phyloP scores from a whole-genome alignment of 1,140 invertebrate species.

The Calycopis cecrops region DNA sequence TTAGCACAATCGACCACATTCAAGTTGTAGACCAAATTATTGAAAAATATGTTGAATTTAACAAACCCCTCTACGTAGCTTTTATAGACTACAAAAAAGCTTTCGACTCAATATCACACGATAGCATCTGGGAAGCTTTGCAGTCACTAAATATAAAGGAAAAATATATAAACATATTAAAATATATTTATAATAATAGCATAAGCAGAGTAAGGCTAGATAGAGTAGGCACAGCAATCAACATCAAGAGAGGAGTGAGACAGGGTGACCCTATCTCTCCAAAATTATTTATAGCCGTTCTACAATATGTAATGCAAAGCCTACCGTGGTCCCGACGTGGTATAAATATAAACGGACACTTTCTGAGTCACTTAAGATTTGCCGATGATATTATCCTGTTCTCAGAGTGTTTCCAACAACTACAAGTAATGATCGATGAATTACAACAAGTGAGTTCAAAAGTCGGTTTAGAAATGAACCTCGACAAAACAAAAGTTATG shows the following conservation, averaged over 20 bases:
- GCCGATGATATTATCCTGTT: no score
- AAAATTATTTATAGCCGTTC: slow-evolving; percentile 25
- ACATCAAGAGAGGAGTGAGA: slow-evolving; percentile 24
- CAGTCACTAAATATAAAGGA: slow-evolving; percentile 14
- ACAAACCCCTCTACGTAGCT: not conserved
- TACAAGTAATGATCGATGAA: no score
- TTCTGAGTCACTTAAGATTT: no score
- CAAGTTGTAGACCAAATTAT: not conserved
- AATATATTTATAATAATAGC: slow-evolving; percentile 21
- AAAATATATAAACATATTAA: slow-evolving; percentile 26
- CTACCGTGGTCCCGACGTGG: no score
- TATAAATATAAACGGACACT: no score
- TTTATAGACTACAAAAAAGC: not conserved
- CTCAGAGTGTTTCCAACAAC: no score
- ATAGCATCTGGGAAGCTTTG: slow-evolving; percentile 18
- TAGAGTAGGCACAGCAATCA: slow-evolving; percentile 17
- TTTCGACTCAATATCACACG: not conserved
- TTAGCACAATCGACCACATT: not conserved
- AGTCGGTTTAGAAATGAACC: no score
- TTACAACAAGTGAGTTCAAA: no score
- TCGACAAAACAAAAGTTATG: no score
- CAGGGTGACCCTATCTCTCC: slow-evolving; percentile 26
- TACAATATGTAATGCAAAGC: slow-evolving; percentile 2
- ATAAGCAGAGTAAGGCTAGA: slow-evolving; percentile 24
- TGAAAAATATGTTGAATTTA: not conserved